Conservation (phyloP, 2,113 vertebrate species). For the Kryptolebias marmoratus region DNA sequence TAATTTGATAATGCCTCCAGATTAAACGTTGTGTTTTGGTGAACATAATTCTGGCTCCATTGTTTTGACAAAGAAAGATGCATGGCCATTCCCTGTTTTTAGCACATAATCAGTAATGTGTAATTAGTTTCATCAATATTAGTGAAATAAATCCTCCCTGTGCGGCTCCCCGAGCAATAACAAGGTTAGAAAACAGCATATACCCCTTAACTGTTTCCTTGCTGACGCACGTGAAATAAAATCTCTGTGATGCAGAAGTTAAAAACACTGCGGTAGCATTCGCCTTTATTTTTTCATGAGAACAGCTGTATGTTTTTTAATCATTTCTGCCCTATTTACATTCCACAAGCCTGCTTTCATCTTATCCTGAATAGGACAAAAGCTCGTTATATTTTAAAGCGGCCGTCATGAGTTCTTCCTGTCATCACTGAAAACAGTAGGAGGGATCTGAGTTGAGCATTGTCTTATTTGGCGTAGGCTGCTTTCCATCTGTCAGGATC, state of each 20-base stretch:
- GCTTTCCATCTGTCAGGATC: constrained; percentile 71
- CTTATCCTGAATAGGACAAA: constrained; percentile 60
- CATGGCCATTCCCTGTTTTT: constrained; percentile 39
- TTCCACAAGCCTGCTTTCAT: constrained; percentile 38
- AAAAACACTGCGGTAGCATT: constrained; percentile 24
- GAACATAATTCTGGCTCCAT: constrained; percentile 35
- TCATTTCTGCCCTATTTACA: constrained; percentile 26
- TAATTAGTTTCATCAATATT: constrained; percentile 68
- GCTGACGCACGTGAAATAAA: constrained; percentile 8
- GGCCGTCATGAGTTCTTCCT: constrained; percentile 52
- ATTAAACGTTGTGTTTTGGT: constrained; percentile 25
- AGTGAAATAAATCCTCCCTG: constrained; percentile 47
- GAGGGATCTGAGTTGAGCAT: constrained; percentile 63
- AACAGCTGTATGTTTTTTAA: constrained; percentile 34
- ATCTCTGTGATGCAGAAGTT: constrained; percentile 10
- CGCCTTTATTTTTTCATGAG: constrained; percentile 31
- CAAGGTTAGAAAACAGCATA: constrained; percentile 33
- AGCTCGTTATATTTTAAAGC: constrained; percentile 57
- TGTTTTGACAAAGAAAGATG: constrained; percentile 48
- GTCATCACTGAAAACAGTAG: constrained; percentile 58
- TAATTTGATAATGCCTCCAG: constrained; percentile 48
- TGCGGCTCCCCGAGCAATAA: constrained; percentile 31
- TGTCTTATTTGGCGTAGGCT: constrained; percentile 66
- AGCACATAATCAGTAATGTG: constrained; percentile 59
- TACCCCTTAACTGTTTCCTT: constrained; percentile 30